Percentiles rank a stretch among this genome's conserved stretches.
Evolutionary conservation across 2,888 invertebrate genomes (phyloP).

Genomic region (Digitonthophagus gazella): DNA sequence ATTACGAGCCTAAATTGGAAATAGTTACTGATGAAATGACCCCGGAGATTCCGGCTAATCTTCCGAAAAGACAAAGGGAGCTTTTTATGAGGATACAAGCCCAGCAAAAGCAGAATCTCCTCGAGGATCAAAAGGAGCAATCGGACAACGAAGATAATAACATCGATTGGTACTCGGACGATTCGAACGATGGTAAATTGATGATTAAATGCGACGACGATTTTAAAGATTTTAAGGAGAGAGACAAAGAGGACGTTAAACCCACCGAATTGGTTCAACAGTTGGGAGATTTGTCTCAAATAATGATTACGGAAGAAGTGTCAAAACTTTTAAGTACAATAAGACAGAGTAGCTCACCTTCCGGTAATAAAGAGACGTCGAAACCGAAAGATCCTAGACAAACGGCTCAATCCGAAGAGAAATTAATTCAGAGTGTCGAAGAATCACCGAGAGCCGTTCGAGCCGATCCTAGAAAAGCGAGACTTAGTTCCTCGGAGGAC

Average conservation of each 20-base stretch:
- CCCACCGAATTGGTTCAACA: constrained; percentile 63
- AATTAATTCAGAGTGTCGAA: no score
- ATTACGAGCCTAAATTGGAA: constrained; percentile 34
- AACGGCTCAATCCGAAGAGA: constrained; percentile 22
- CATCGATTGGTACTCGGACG: constrained; percentile 77
- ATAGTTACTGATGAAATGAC: constrained; percentile 31
- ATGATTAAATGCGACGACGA: constrained; percentile 50
- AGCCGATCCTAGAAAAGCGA: constrained; percentile 35
- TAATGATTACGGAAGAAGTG: constrained; percentile 71
- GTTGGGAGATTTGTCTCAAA: constrained; percentile 69
- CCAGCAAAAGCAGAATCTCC: constrained; percentile 58
- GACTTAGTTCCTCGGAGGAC: constrained; percentile 37
- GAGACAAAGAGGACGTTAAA: constrained; percentile 35
- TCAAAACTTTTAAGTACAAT: constrained; percentile 66
- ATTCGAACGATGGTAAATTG: constrained; percentile 64
- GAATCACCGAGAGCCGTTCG: constrained; percentile 23
- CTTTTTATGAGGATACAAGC: constrained; percentile 66
- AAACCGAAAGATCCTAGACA: constrained; percentile 32
- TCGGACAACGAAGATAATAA: constrained; percentile 40
- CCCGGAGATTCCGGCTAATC: constrained; percentile 52
- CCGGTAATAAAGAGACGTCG: constrained; percentile 4
- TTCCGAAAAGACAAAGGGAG: constrained; percentile 66
- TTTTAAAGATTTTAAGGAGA: constrained; percentile 41
- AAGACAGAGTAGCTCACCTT: constrained; percentile 26
- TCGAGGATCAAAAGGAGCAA: constrained; percentile 43